Conservation (phyloP, 2,113 vertebrate species). For the Mormyrus lacerda region DNA sequence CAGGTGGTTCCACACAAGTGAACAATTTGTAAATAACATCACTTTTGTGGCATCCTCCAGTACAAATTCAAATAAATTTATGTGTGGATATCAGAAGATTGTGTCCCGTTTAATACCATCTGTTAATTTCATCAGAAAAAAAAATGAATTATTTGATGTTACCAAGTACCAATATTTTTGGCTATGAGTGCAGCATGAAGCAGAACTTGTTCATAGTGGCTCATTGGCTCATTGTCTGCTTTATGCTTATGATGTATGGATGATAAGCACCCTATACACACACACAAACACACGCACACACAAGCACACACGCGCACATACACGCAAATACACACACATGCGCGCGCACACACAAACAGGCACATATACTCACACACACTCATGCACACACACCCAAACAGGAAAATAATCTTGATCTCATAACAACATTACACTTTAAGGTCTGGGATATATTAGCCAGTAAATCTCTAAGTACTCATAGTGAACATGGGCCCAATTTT, state of each 20-base stretch:
- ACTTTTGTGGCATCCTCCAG: not conserved
- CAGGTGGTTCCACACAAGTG: not conserved
- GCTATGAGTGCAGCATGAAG: not conserved
- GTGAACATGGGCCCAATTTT: not conserved
- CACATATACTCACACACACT: accelerated
- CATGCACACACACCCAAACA: too few relatives aligned
- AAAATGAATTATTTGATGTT: not conserved
- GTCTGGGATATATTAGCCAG: not conserved
- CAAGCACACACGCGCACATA: too few relatives aligned
- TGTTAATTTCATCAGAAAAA: not conserved
- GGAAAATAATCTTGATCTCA: too few relatives aligned
- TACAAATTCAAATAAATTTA: not conserved
- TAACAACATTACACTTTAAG: not conserved
- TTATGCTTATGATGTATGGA: too few relatives aligned
- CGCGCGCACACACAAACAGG: too few relatives aligned
- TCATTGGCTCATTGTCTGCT: not conserved
- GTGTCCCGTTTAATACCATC: too few relatives aligned
- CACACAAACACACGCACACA: not conserved
- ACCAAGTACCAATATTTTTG: not conserved
- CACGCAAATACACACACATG: too few relatives aligned
- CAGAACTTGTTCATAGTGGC: not conserved
- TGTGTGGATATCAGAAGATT: not conserved
- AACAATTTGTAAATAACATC: not conserved
- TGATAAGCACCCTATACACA: not conserved
- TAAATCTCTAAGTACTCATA: not conserved